Evolutionary conservation across 2,797 vertebrate species (phyloP), one percentile per base, ranked within the genome.

Genomic region (Orientallactaga sibirica): DNA sequence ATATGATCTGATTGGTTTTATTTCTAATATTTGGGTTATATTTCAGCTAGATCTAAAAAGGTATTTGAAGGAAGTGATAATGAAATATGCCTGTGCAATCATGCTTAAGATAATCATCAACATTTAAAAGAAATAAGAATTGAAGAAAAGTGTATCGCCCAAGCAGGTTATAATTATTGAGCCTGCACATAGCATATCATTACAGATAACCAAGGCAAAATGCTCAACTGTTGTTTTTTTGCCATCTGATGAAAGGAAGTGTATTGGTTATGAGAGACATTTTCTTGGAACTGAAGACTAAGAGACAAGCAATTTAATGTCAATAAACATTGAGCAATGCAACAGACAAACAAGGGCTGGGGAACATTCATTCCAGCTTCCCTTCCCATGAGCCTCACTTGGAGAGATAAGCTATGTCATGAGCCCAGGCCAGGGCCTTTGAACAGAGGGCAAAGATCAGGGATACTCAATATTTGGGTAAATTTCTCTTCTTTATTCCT

Each of bases 221-320:
- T 29, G 52, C 78, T 37, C 79, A 90, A 24, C 41, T 5, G 2
- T 24, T 20, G 10, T 16, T 67, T 66, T 66, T 88, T 70, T 48
- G 20, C 27, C 73, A 62, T 67, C 41, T 37, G 75, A 93, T 80
- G 20, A 85, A 91, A 88, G 66, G 7, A 77, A 77, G 27, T 61
- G 22, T n/a, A 12, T 22, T 19, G 22, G 12, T 94, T 79, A 74
- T 78, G 6, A 88, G 9, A 91, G 7, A 93, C 27, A 73, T 93
- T 88, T 94, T 82, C 62, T 90, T 90, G 58, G 68, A 86, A 90
- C 25, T 43, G 10, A 94, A 87, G 76, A 88, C 19, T 68, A 25
- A 71, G 33, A 73, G 14, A 75, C 33, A 71, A 61, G 25, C 61
- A 80, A 29, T 74, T 85, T 55, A 25, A 43, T 15, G 18, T 94